Base-by-base conservation (phyloP, 2,888 invertebrate genomes). In the Caenorhabditis parvicauda region DNA sequence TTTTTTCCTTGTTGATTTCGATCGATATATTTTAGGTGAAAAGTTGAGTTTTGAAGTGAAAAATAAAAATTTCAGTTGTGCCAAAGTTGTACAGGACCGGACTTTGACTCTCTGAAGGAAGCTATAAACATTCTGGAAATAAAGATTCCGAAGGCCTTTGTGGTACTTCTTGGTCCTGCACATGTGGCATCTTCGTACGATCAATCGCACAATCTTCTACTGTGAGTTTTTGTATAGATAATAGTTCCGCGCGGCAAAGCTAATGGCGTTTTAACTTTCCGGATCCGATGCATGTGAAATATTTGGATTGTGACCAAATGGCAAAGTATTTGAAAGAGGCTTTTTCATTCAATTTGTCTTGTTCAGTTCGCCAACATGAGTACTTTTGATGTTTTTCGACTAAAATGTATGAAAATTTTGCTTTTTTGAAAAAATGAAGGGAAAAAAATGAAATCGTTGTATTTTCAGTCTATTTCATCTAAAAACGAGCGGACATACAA, bases 141-240 rank as follows among this genome's bases (percentile, higher is more conserved):
- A 1, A 67, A 76, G 22, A 59, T 76, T 52, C 74, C 74, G 28
- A 75, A 79, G 49, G 77, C 76, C 3, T 59, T 79, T 28, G 70
- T 79, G 6, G 67, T 79, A 35, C 57, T 79, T 2, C 61, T 79
- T 9, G 79, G 79, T 0, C 79, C 79, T 0, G 62, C 76, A 4
- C 77, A 79, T 54, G 77, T 79, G n/a, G 69, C 75, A 12, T 67
- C 67, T 4, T 54, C 63, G 41, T 61, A 70, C 28, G 52, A 69
- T 29, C 76, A 76, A 43, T 70, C 68, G 44, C 67, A 68, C 25
- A 78, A 78, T 52, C 49, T 76, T 48, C 56, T 77, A 1, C 74
- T 71, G 74, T 75, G 35, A 28, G 62, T 42, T 45, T 0, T 29
- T 3, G 12, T 12, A 6, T n/a, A 3, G 17, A 21, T 32, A 32